These are phyloP conservation scores for Tenthredo mesomela DNA, from an alignment of 2,888 invertebrate genomes.

Conservation along the genomic window DNA sequence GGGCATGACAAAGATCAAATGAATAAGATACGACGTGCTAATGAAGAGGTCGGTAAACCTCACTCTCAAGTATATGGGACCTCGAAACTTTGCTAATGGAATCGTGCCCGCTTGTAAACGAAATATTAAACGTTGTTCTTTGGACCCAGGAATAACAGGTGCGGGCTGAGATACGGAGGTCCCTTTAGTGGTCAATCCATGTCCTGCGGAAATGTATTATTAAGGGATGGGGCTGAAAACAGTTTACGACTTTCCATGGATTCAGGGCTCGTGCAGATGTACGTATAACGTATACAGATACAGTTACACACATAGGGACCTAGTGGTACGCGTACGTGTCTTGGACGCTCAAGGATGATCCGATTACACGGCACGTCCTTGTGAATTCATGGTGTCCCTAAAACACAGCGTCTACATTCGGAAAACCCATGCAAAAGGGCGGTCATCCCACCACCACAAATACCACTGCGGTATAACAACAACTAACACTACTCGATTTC, in stretches of 20 bases:
- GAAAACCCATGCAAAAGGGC: conserved; percentile 26
- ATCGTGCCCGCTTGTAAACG: conserved; percentile 69
- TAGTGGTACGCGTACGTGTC: conserved; percentile 31
- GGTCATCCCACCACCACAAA: not conserved
- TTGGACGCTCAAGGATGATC: conserved; percentile 37
- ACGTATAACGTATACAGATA: not conserved
- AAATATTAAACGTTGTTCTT: conserved; percentile 70
- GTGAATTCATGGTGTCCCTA: conserved; percentile 38
- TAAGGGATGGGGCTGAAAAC: conserved; percentile 43
- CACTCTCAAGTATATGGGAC: conserved; percentile 60
- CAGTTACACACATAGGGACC: not conserved
- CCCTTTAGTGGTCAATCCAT: conserved; percentile 53
- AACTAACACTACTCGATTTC: conserved; percentile 18
- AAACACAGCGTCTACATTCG: conserved; percentile 24
- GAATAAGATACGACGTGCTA: conserved; percentile 73
- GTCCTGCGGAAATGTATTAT: conserved; percentile 46
- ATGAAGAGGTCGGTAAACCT: conserved; percentile 66
- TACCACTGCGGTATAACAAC: not conserved
- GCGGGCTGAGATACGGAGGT: conserved; percentile 50
- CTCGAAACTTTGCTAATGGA: conserved; percentile 68
- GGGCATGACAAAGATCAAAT: conserved; percentile 66
- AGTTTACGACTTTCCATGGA: conserved; percentile 46
- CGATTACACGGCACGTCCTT: conserved; percentile 47
- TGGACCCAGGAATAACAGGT: conserved; percentile 40
- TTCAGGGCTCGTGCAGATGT: not conserved